Conservation (phyloP, 2,888 invertebrate species). For the Pachydiplax longipennis region DNA sequence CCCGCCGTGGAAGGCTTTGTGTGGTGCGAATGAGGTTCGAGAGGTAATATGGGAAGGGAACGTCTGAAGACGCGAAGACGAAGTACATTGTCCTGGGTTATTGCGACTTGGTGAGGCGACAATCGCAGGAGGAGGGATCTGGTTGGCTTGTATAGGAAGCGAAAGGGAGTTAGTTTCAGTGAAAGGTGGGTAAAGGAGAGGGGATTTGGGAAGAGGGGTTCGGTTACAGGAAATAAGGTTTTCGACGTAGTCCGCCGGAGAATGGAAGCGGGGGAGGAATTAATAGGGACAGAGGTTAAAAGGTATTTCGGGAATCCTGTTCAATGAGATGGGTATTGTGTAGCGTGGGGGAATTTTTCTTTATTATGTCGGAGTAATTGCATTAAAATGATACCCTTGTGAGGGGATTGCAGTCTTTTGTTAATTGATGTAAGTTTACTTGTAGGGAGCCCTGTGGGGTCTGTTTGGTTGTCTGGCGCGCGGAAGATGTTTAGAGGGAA, state of each 20-base stretch:
- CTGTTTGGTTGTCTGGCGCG: background rate
- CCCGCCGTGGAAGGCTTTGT: background rate
- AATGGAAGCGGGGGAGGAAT: background rate
- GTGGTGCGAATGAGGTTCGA: background rate
- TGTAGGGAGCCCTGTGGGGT: background rate
- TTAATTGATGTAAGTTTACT: no score
- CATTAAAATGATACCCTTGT: background rate
- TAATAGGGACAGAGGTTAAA: background rate
- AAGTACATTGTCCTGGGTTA: constrained; percentile 17
- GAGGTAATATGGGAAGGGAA: background rate
- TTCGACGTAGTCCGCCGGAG: background rate
- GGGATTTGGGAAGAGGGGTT: background rate
- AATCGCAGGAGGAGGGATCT: background rate
- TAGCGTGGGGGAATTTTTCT: background rate
- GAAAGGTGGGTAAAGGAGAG: background rate
- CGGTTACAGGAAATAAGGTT: background rate
- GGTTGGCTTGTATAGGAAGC: background rate
- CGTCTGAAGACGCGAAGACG: background rate
- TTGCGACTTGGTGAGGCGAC: constrained; percentile 1
- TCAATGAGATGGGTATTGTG: background rate
- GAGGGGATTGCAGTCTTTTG: no score
- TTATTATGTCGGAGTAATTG: background rate
- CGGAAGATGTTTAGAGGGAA: background rate
- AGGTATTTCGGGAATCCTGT: background rate
- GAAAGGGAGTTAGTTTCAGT: background rate